Evolutionary conservation across 2,113 vertebrate species (phyloP).

Genomic region (Probosciger aterrimus): DNA sequence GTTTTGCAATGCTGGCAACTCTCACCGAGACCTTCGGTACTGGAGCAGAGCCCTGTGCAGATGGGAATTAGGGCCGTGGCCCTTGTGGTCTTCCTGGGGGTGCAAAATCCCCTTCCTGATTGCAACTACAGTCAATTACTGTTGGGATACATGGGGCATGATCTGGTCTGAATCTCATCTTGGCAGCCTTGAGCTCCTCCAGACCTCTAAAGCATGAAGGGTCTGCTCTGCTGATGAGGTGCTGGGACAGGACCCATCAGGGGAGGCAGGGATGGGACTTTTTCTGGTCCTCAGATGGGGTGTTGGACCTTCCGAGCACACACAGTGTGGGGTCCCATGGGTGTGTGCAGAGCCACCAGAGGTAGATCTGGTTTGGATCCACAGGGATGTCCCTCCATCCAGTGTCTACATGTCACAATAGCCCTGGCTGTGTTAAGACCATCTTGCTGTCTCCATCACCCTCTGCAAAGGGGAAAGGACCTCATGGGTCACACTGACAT

Average conservation of each 20-base stretch:
- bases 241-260: fast-evolving
- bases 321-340: fast-evolving
- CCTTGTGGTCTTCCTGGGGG: constrained; percentile 4
- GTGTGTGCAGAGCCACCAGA: not conserved
- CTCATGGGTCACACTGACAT: fast-evolving
- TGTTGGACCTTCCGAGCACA: fast-evolving
- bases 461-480: not conserved
- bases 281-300: not conserved
- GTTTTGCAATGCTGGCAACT: constrained; percentile 61
- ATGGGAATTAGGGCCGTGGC: constrained; percentile 42
- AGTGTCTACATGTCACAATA: not conserved
- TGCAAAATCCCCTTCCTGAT: constrained; percentile 35
- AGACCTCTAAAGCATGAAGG: not conserved
- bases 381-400: not conserved
- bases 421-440: not conserved
- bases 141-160: not conserved
- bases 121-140: not conserved
- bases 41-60: constrained; percentile 43
- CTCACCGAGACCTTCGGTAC: not conserved
- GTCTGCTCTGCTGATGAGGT: not conserved
- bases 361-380: not conserved
- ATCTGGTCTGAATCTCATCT: not conserved
- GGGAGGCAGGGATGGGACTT: not conserved
- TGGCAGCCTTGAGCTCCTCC: not conserved
- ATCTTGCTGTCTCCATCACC: fast-evolving